Base-by-base conservation (phyloP, 2,113 vertebrate genomes). In the Halcyon malimbica region DNA sequence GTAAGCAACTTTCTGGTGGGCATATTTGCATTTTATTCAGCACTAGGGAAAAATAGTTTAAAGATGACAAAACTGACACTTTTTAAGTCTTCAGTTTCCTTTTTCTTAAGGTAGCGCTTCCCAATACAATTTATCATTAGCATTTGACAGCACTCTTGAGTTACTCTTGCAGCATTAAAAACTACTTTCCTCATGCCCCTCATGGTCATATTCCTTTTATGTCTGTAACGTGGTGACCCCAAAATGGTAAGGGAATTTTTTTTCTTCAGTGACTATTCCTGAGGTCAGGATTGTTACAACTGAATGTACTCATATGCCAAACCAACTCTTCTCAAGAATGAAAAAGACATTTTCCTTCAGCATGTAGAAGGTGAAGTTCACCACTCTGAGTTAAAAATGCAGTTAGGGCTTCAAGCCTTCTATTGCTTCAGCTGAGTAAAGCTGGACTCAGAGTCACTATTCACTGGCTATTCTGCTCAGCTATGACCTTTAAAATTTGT, bases 21-120 rank as follows among this genome's bases (percentile, higher is more conserved):
- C 29, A 69, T 75, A 87, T 96, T 71, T 94, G 50, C 86, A 87
- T 91, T 94, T 95, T 77, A 60, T 90, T 95, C 60, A 71, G 51
- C 60, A 37, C 25, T 18, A 51, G 29, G 64, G 53, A 42, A 76
- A 86, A 60, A 56, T 1, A 2, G 9, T 74, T 89, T 82, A 19
- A 84, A 53, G 18, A 65, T 76, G 48, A 91, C 62, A 87, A 78
- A 93, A 79, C 28, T 62, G 6, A 35, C 23, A 29, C 26, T 57
- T 83, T 46, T 86, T 64, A 65, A 29, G 35, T 50, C 62, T 75
- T 44, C 17, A 2, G 23, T 87, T 94, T 89, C 54, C 16, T 73
- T 23, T 77, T 84, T 46, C 75, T 92, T 68, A 51, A 87, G 80
- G 73, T n/a, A 60, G 26, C 25, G 21, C 21, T 94, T 82, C 51